phyloP scores from a whole-genome alignment of 2,888 invertebrate species.

The Leptinotarsa tumamoca region DNA sequence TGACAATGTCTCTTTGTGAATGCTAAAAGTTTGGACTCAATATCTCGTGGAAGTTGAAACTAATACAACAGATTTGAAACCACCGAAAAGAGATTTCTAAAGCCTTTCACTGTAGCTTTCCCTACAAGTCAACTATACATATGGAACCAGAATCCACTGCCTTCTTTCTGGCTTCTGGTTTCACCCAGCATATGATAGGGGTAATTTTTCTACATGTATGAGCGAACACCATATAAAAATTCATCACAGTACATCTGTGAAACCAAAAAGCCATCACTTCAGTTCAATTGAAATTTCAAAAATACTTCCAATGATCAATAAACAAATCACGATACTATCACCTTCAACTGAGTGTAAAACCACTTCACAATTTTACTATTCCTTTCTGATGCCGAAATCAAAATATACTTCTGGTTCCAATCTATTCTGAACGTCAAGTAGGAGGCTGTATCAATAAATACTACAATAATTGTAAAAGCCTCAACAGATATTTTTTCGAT shows the following conservation, averaged over 20 bases:
- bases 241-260: too few species aligned
- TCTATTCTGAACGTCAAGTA: slow-evolving; percentile 16
- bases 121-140: too few species aligned
- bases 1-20: too few species aligned
- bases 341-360: slow-evolving; percentile 3
- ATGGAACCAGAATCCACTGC: too few species aligned
- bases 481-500: slow-evolving; percentile 5
- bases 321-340: not conserved
- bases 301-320: not conserved
- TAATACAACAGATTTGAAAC: too few species aligned
- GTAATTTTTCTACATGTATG: too few species aligned
- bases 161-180: too few species aligned
- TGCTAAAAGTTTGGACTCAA: too few species aligned
- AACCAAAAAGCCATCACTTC: not conserved
- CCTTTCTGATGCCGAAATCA: slow-evolving; percentile 12
- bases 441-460: slow-evolving; percentile 19
- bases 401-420: not conserved
- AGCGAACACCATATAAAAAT: not conserved
- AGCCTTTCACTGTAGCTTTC: too few species aligned
- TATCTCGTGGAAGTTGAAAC: too few species aligned
- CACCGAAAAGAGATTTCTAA: too few species aligned
- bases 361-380: not conserved
- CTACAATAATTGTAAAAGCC: slow-evolving; percentile 9
- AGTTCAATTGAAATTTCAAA: not conserved
- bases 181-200: too few species aligned